Percentiles rank a stretch among this genome's conserved stretches.
These are phyloP conservation scores for Drosophila ohnishii DNA, from an alignment of 1,140 invertebrate genomes.

Conservation along the genomic window DNA sequence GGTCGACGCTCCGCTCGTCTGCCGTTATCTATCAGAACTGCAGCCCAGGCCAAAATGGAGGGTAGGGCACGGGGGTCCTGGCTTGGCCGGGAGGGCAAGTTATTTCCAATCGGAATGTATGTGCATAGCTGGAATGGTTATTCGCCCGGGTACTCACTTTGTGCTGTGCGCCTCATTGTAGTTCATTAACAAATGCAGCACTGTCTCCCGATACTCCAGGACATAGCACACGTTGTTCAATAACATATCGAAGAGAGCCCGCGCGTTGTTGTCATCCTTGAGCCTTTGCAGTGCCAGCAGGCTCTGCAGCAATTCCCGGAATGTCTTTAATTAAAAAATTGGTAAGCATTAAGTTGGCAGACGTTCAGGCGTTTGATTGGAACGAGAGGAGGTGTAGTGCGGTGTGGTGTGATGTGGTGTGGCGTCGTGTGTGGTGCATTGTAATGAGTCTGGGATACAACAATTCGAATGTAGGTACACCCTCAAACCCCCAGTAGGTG, in stretches of 20 bases:
- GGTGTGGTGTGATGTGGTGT: background rate
- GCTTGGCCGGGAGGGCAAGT: slow-evolving; percentile 41
- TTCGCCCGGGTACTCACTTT: slow-evolving; percentile 85
- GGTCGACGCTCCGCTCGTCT: slow-evolving; percentile 30
- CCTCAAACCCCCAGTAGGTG: background rate
- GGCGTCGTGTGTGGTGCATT: slow-evolving; percentile 30
- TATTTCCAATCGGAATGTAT: slow-evolving; percentile 65
- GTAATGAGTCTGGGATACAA: slow-evolving; percentile 25
- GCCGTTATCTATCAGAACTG: slow-evolving; percentile 37
- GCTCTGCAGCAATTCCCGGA: slow-evolving; percentile 89
- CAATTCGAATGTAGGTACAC: slow-evolving; percentile 17
- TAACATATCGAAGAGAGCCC: slow-evolving; percentile 91
- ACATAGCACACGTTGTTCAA: slow-evolving; percentile 97
- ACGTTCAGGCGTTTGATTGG: slow-evolving; percentile 31
- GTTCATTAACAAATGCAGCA: slow-evolving; percentile 90
- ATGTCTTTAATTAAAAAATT: slow-evolving; percentile 85
- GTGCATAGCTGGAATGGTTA: slow-evolving; percentile 37
- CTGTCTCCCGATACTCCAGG: slow-evolving; percentile 96
- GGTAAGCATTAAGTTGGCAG: slow-evolving; percentile 57
- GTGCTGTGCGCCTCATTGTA: slow-evolving; percentile 95
- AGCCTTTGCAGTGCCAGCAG: slow-evolving; percentile 91
- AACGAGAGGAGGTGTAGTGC: background rate
- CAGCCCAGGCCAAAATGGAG: slow-evolving; percentile 5
- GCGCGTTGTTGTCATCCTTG: slow-evolving; percentile 86
- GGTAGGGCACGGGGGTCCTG: background rate